phyloP scores from a whole-genome alignment of 1,140 invertebrate species.

The Formica selysi region DNA sequence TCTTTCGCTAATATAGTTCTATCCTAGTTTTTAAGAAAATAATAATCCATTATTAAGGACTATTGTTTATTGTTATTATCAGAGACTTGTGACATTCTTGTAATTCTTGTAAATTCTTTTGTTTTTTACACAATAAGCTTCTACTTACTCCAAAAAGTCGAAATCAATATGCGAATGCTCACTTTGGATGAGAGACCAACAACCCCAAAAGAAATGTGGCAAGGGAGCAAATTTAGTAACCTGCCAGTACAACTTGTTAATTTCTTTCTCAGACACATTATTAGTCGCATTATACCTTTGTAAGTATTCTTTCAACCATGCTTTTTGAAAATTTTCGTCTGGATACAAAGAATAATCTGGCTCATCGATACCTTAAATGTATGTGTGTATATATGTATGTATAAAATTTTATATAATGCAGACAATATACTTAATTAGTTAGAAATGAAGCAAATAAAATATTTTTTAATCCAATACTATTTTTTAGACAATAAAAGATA shows the following conservation, averaged over 20 bases:
- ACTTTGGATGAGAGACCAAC: slow-evolving; percentile 97
- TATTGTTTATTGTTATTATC: background rate
- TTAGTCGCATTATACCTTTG: slow-evolving; percentile 87
- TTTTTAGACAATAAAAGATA: background rate
- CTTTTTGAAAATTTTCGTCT: slow-evolving; percentile 91
- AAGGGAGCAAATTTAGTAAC: slow-evolving; percentile 93
- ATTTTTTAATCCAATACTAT: background rate
- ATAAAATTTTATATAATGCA: slow-evolving; percentile 19
- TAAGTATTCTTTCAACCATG: slow-evolving; percentile 94
- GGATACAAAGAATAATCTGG: slow-evolving; percentile 94
- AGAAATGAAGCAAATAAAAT: background rate
- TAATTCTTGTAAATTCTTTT: slow-evolving; percentile 7
- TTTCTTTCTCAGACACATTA: slow-evolving; percentile 87
- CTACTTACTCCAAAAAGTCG: slow-evolving; percentile 95
- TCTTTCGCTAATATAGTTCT: background rate
- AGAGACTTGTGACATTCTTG: background rate
- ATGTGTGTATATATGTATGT: background rate
- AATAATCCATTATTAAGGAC: background rate
- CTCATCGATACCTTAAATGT: slow-evolving; percentile 89
- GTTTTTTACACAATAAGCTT: background rate
- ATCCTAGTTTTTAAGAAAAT: background rate
- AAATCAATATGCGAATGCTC: slow-evolving; percentile 97
- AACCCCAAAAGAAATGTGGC: slow-evolving; percentile 96
- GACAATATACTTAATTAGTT: background rate
- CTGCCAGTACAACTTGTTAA: slow-evolving; percentile 91